These are phyloP conservation scores for Busseola fusca DNA, from an alignment of 2,888 invertebrate species.

Conservation along the genomic window DNA sequence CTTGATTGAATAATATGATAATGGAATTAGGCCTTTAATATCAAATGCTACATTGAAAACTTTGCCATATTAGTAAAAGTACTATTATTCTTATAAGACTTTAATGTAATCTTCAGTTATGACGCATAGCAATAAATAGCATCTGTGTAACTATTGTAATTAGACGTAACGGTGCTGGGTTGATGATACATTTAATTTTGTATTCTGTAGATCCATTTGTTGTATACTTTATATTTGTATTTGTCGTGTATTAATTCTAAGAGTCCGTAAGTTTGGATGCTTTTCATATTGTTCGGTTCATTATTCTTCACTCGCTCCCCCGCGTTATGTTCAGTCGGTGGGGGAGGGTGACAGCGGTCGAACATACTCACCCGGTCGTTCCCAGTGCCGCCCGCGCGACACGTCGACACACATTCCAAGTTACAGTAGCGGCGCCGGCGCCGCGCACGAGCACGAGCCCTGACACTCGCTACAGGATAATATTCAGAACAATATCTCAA, in stretches of 20 bases:
- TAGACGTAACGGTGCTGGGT: conserved; percentile 88
- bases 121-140: conserved; percentile 79
- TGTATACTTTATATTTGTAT: conserved; percentile 82
- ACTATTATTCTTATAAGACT: conserved; percentile 87
- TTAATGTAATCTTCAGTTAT: conserved; percentile 83
- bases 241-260: conserved; percentile 82
- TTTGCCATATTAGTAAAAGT: conserved; percentile 89
- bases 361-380: conserved; percentile 38
- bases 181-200: conserved; percentile 84
- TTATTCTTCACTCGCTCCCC: conserved; percentile 72
- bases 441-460: conserved; percentile 42
- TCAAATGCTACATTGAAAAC: conserved; percentile 88
- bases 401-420: conserved; percentile 86
- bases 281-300: conserved; percentile 84
- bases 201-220: conserved; percentile 84
- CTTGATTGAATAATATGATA: conserved; percentile 77
- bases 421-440: conserved; percentile 66
- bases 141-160: conserved; percentile 86
- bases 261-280: conserved; percentile 77
- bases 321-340: conserved; percentile 44
- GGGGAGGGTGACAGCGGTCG: conserved; percentile 44
- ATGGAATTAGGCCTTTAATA: conserved; percentile 80
- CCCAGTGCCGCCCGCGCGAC: conserved; percentile 62
- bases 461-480: conserved; percentile 74
- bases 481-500: conserved; percentile 84